These are phyloP conservation scores for Eumerus sabulonum DNA, from an alignment of 2,888 invertebrate species.

Conservation along the genomic window DNA sequence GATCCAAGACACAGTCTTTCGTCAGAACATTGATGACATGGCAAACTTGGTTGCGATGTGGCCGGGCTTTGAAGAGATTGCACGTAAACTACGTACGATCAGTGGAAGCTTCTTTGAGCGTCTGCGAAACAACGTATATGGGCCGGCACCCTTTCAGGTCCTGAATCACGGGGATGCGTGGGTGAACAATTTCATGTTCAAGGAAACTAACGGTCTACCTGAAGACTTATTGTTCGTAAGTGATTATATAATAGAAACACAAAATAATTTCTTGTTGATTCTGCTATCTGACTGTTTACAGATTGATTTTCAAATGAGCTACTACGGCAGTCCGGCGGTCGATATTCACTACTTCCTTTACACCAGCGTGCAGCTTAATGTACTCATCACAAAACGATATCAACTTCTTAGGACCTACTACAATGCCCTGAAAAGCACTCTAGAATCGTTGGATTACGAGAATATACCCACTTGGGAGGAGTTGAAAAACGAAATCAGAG, in stretches of 20 bases:
- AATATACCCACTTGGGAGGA: conserved; percentile 60
- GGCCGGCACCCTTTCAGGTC: conserved; percentile 74
- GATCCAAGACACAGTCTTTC: conserved; percentile 47
- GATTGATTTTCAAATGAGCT: conserved; percentile 65
- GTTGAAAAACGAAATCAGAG: conserved; percentile 55
- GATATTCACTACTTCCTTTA: conserved; percentile 69
- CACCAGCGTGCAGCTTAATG: conserved; percentile 58
- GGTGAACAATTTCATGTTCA: conserved; percentile 80
- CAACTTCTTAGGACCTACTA: conserved; percentile 54
- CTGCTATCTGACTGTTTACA: background rate
- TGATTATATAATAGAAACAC: conserved; percentile 19
- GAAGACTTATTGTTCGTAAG: conserved; percentile 75
- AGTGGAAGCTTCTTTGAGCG: conserved; percentile 46
- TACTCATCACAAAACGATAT: conserved; percentile 54
- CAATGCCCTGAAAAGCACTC: conserved; percentile 39
- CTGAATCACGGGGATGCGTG: conserved; percentile 81
- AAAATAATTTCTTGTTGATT: background rate
- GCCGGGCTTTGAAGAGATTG: conserved; percentile 59
- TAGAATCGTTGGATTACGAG: conserved; percentile 51
- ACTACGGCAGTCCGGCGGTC: conserved; percentile 63
- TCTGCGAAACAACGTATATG: conserved; percentile 3
- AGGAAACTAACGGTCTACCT: conserved; percentile 74
- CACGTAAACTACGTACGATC: conserved; percentile 47
- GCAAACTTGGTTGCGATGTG: conserved; percentile 57
- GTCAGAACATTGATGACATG: conserved; percentile 53